phyloP scores from a whole-genome alignment of 2,113 vertebrate species.

The Dicrurus megarhynchus region DNA sequence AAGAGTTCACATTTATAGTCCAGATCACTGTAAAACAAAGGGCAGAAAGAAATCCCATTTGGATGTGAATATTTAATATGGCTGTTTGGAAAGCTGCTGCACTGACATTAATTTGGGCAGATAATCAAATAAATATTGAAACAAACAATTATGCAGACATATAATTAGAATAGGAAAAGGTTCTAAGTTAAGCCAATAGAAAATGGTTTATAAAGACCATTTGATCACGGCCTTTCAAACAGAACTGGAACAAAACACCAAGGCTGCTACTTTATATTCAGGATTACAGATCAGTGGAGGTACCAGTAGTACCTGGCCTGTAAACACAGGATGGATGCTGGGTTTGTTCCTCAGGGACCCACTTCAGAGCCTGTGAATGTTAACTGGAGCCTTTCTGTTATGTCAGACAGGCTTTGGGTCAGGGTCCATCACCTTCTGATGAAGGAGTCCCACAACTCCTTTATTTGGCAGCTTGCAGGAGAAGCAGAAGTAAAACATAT shows the following conservation, averaged over 20 bases:
- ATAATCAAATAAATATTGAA: conserved; percentile 42
- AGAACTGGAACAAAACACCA: not conserved
- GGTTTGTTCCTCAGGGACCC: not conserved
- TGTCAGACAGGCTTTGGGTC: not conserved
- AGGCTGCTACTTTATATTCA: not conserved
- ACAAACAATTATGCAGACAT: not conserved
- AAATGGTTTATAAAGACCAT: not conserved
- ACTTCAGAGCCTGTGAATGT: not conserved
- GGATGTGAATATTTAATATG: not conserved
- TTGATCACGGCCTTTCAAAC: not conserved
- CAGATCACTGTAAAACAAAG: not conserved
- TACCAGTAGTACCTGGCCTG: not conserved
- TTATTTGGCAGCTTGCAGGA: not conserved
- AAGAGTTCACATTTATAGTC: not conserved
- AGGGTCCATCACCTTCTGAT: not conserved
- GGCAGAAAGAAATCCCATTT: conserved; percentile 13
- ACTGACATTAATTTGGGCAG: not conserved
- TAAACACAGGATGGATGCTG: not conserved
- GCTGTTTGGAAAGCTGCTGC: not conserved
- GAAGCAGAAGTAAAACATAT: not conserved
- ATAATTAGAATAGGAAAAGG: conserved; percentile 2
- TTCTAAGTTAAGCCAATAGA: not conserved
- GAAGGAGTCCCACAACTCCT: not conserved
- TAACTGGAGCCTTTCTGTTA: not conserved
- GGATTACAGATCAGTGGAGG: not conserved